These are phyloP conservation scores for Carassius auratus DNA, from an alignment of 2,113 vertebrate species.

Conservation along the genomic window DNA sequence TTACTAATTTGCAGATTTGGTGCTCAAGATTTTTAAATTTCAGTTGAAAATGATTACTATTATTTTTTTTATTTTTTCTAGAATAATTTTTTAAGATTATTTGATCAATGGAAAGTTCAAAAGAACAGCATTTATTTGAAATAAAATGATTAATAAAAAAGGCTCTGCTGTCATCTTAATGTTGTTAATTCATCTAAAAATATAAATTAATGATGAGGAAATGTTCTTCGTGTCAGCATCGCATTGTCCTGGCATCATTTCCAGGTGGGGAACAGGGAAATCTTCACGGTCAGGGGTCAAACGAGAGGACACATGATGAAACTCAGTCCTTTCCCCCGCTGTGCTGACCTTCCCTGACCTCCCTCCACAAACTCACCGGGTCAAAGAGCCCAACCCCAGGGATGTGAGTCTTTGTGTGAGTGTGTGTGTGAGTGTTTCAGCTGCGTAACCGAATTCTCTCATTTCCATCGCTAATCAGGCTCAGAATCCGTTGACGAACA, in stretches of 20 bases:
- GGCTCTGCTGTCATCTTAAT: background rate
- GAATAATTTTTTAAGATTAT: background rate
- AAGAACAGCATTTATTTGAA: background rate
- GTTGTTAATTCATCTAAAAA: background rate
- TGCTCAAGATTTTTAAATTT: background rate
- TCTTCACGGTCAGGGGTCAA: slow-evolving; percentile 14
- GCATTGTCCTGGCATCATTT: slow-evolving; percentile 52
- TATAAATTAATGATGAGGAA: slow-evolving; percentile 47
- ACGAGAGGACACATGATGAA: slow-evolving; percentile 28
- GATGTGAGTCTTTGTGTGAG: slow-evolving; percentile 29
- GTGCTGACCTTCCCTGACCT: slow-evolving; percentile 53
- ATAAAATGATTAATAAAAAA: background rate
- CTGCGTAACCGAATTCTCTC: slow-evolving; percentile 54
- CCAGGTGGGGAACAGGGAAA: slow-evolving; percentile 35
- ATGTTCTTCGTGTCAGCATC: slow-evolving; percentile 49
- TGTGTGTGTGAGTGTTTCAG: slow-evolving; percentile 34
- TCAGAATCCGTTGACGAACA: slow-evolving; percentile 60
- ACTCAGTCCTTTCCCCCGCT: slow-evolving; percentile 52
- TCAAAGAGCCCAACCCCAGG: slow-evolving; percentile 37
- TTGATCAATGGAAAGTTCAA: background rate
- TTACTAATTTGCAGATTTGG: background rate
- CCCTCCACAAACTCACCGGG: background rate
- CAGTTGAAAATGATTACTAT: background rate
- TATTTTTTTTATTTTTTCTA: background rate
- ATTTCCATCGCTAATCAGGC: slow-evolving; percentile 67